Conservation (phyloP, 2,113 vertebrate species). For the Pardalotus punctatus region DNA sequence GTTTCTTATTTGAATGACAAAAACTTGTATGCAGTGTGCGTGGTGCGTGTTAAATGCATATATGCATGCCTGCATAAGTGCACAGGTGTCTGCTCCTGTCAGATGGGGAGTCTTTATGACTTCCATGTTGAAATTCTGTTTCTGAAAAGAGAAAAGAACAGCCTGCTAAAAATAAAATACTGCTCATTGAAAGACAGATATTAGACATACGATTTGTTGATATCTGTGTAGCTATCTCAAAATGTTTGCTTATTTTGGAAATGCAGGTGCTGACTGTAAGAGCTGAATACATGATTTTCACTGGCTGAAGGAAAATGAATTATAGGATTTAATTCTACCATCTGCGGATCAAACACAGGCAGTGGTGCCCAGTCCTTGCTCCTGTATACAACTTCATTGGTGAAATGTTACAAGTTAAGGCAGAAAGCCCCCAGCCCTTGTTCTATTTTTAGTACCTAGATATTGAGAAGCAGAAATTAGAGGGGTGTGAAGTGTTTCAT, state of each 20-base stretch:
- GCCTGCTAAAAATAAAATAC: conserved; percentile 19
- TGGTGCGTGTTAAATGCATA: rapidly evolving
- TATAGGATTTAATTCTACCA: neutral
- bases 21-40: neutral
- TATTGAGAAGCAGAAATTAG: neutral
- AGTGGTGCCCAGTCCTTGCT: neutral
- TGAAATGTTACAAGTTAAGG: neutral
- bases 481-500: neutral
- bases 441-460: neutral
- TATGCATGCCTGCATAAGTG: neutral
- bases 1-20: neutral
- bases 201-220: neutral
- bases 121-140: neutral
- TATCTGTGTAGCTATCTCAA: neutral
- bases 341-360: neutral
- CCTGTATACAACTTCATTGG: neutral
- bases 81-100: neutral
- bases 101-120: neutral
- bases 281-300: neutral
- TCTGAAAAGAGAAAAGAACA: neutral
- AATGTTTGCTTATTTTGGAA: neutral
- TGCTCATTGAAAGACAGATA: neutral
- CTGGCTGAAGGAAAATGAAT: neutral
- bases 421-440: neutral
- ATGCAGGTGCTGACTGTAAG: neutral